Evolutionary conservation across 1,140 invertebrate species (phyloP), one percentile per base, ranked within the genome.

Genomic region (Drosophila varians): DNA sequence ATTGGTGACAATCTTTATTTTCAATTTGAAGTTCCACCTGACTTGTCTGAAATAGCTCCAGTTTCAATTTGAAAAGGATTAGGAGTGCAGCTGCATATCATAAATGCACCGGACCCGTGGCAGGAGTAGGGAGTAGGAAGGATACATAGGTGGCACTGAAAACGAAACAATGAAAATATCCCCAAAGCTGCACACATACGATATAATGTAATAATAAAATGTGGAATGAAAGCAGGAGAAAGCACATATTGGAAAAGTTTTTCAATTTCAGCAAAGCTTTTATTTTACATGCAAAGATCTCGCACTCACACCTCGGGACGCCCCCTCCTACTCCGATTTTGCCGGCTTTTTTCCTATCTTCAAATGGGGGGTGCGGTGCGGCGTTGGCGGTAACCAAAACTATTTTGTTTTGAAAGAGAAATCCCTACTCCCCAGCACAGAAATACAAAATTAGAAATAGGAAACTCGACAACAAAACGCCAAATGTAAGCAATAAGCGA

Each of bases 401-500:
- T 80, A 71, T 75, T 75, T 75, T 79, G 79, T 79, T 62, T 40
- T 47, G 51, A 68, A 68, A 72, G 79, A 61, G 61, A 77, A 77
- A 74, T 66, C 48, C 73, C 43, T 62, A 46, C 60, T 57, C 43
- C 66, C 55, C 45, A 31, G 4, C 21, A 18, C 25, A 48, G 72
- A 58, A 61, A 61, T 26, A 74, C 54, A 55, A 86, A 87, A 86
- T 86, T 86, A 87, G 82, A 86, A 86, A 82, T 66, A 49, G 68
- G 49, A 82, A 86, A 64, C 40, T 54, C 58, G 46, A 51, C 66
- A 80, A 62, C 82, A 74, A 62, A 42, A 86, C 73, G 68, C 62
- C 73, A 87, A 77, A 73, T 87, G 80, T 83, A 87, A 74, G 82
- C 82, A 86, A 86, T 87, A 87, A 86, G 77, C 82, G 82, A 86